Conservation (phyloP, 2,888 invertebrate genomes). For the Drosophila falleni region DNA sequence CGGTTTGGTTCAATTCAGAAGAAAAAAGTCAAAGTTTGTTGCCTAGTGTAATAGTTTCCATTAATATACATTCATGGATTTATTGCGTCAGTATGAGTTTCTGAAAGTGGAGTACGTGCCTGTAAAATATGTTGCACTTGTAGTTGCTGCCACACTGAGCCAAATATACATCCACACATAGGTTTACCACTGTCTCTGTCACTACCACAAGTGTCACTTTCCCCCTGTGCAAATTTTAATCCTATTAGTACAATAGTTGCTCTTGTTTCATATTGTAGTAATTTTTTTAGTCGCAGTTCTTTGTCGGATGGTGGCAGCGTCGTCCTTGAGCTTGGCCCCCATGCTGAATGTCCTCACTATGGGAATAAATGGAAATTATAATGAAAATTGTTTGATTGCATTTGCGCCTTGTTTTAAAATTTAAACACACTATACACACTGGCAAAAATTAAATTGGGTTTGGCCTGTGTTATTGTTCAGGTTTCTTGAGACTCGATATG, state of each 20-base stretch:
- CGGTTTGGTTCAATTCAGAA: too few species aligned
- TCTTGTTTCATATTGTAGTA: slow-evolving; percentile 58
- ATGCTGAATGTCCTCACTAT: slow-evolving; percentile 10
- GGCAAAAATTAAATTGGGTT: neutral
- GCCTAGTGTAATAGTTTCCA: too few species aligned
- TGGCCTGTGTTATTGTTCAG: slow-evolving; percentile 6
- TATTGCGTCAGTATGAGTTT: neutral
- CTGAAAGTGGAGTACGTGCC: neutral
- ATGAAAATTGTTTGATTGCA: slow-evolving; percentile 46
- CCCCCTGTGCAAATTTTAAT: slow-evolving; percentile 55
- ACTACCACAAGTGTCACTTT: slow-evolving; percentile 24
- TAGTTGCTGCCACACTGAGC: neutral
- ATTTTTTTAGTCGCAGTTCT: slow-evolving; percentile 41
- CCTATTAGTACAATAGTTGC: slow-evolving; percentile 64
- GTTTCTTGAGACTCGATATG: neutral
- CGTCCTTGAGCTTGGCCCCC: slow-evolving; percentile 52
- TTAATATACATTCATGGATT: too few species aligned
- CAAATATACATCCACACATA: neutral
- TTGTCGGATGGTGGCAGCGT: slow-evolving; percentile 5
- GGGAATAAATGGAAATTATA: slow-evolving; percentile 31
- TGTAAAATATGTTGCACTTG: slow-evolving; percentile 8
- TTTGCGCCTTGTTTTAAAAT: slow-evolving; percentile 26
- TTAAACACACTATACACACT: slow-evolving; percentile 14
- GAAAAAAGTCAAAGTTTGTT: too few species aligned
- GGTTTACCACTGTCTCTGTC: slow-evolving; percentile 20